Conservation (phyloP, 2,888 invertebrate species). For the Salpingus planirostris region DNA sequence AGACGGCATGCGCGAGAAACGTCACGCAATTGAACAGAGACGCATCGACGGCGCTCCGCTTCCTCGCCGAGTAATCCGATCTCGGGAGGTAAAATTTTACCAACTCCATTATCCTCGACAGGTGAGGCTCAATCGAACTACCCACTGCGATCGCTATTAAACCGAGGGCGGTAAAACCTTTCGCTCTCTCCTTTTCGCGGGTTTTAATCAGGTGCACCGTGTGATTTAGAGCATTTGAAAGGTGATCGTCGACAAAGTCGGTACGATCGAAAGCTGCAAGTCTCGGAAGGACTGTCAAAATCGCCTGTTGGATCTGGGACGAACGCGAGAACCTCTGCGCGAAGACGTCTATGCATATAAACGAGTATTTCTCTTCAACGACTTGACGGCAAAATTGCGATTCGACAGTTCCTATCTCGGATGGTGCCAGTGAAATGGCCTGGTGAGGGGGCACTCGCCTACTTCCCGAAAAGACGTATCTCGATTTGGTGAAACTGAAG, state of each 20-base stretch:
- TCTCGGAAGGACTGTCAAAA: slow-evolving; percentile 81
- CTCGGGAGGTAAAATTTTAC: slow-evolving; percentile 44
- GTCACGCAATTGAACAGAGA: slow-evolving; percentile 91
- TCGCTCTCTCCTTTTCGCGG: slow-evolving; percentile 75
- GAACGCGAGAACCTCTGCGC: slow-evolving; percentile 56
- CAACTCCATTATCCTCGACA: slow-evolving; percentile 80
- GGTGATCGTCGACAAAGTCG: slow-evolving; percentile 66
- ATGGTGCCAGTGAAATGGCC: slow-evolving; percentile 42
- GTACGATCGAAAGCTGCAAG: slow-evolving; percentile 87
- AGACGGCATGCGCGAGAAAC: slow-evolving; percentile 76
- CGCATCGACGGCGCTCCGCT: slow-evolving; percentile 64
- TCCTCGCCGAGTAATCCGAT: slow-evolving; percentile 7
- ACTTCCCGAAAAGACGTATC: slow-evolving; percentile 37
- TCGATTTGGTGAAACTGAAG: slow-evolving; percentile 31
- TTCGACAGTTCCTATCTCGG: slow-evolving; percentile 61
- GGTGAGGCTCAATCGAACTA: slow-evolving; percentile 66
- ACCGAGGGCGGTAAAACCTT: slow-evolving; percentile 85
- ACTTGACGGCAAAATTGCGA: slow-evolving; percentile 80
- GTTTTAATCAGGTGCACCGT: slow-evolving; percentile 67
- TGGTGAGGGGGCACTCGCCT: slow-evolving; percentile 37
- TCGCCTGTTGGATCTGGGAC: slow-evolving; percentile 68
- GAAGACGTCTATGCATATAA: slow-evolving; percentile 70
- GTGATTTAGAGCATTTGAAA: slow-evolving; percentile 67
- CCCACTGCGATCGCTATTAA: slow-evolving; percentile 83
- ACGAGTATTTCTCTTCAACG: slow-evolving; percentile 73